Conservation (phyloP, 2,113 vertebrate genomes). For the Corythaixoides concolor region DNA sequence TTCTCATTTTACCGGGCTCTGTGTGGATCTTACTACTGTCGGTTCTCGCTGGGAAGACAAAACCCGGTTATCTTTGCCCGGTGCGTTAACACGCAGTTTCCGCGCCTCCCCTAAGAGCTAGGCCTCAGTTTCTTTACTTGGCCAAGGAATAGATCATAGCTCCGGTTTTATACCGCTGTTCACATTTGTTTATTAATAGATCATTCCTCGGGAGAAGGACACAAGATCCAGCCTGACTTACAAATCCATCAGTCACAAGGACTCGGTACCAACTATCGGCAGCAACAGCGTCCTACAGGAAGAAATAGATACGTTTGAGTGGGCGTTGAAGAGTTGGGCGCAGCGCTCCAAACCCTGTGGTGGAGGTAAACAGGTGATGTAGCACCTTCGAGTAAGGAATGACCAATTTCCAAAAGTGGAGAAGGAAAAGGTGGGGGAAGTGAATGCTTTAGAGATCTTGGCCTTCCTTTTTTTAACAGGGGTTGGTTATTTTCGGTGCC, state of each 20-base stretch:
- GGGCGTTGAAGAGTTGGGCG: constrained; percentile 98
- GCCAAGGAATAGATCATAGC: neutral
- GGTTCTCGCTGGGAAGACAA: neutral
- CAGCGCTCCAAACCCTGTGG: constrained; percentile 91
- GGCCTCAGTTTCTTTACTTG: neutral
- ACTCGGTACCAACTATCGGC: constrained; percentile 88
- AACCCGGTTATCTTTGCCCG: fast-evolving
- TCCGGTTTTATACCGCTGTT: neutral
- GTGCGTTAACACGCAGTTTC: neutral
- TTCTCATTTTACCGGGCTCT: neutral
- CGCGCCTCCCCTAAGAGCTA: neutral
- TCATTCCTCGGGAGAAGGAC: constrained; percentile 92
- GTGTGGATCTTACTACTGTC: neutral
- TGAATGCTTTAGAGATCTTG: neutral
- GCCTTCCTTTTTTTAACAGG: neutral
- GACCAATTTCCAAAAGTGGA: neutral
- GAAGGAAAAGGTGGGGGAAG: neutral
- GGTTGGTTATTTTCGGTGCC: neutral
- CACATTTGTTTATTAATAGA: constrained; percentile 69
- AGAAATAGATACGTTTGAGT: constrained; percentile 87
- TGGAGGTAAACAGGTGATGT: constrained; percentile 79
- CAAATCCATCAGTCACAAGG: constrained; percentile 96
- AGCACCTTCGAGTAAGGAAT: neutral
- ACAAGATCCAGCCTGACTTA: constrained; percentile 92
- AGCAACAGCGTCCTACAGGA: constrained; percentile 97